Conservation (phyloP, 2,888 invertebrate species). For the Ashinkailepas kermadecensis region DNA sequence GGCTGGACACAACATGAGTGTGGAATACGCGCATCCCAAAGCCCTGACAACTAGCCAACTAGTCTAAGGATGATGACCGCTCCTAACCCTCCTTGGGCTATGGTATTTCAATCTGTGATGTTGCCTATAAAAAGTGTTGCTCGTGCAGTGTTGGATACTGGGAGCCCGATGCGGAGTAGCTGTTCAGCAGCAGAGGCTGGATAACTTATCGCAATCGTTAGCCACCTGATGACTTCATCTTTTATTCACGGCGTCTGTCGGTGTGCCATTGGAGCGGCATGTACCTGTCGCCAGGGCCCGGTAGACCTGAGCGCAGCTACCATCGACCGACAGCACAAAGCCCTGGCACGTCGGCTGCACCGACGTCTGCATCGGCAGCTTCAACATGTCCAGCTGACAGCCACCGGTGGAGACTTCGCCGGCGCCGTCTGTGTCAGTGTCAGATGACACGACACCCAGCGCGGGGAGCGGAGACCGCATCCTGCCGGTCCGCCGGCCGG, state of each 20-base stretch:
- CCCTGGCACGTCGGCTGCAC: neutral
- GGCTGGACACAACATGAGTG: too few species aligned
- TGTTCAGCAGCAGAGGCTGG: neutral
- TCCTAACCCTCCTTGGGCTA: too few species aligned
- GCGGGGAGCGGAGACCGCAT: neutral
- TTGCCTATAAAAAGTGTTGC: too few species aligned
- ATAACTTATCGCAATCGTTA: constrained; percentile 9
- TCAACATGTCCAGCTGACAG: neutral
- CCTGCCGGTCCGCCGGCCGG: neutral
- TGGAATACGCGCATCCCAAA: too few species aligned
- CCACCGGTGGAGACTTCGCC: neutral
- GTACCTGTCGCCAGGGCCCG: neutral
- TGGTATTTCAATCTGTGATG: too few species aligned
- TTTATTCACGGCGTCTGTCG: neutral
- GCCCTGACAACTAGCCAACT: too few species aligned
- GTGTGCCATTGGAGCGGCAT: neutral
- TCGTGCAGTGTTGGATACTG: too few species aligned
- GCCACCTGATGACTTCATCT: constrained; percentile 5
- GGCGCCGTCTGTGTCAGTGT: neutral
- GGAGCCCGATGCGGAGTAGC: neutral
- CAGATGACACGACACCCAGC: neutral
- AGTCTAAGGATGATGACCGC: too few species aligned
- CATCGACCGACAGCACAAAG: constrained; percentile 10
- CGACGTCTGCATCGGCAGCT: neutral
- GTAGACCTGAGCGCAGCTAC: neutral